Evolutionary conservation across 2,113 vertebrate genomes (phyloP).

Genomic region (Candoia aspera): DNA sequence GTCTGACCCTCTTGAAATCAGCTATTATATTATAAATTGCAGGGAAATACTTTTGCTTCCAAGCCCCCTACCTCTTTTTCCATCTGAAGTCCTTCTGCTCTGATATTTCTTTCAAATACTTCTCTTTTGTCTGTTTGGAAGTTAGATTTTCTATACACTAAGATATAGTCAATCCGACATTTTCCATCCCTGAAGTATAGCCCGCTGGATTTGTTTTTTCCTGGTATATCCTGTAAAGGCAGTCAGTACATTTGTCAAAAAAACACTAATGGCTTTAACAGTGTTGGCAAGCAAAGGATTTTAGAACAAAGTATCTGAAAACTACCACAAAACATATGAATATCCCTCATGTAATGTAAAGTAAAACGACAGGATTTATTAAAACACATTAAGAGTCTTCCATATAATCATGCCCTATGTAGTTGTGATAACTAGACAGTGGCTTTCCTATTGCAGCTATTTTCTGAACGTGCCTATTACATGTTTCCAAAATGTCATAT

Average conservation of each 20-base stretch:
- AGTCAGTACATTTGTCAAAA: conserved; percentile 38
- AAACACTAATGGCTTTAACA: not conserved
- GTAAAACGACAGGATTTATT: not conserved
- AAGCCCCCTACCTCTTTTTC: conserved; percentile 85
- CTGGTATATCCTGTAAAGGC: conserved; percentile 72
- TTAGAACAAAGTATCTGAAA: conserved; percentile 13
- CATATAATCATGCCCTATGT: not conserved
- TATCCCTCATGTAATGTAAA: not conserved
- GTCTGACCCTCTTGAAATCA: not conserved
- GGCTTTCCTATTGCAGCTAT: not conserved
- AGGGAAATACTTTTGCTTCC: not conserved
- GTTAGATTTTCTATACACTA: conserved; percentile 91
- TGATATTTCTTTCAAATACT: conserved; percentile 91
- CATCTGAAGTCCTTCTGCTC: conserved; percentile 91
- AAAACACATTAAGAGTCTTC: not conserved
- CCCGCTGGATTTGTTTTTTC: conserved; percentile 80
- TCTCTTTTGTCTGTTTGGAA: conserved; percentile 88
- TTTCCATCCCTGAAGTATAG: conserved; percentile 90
- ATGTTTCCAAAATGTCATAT: not conserved
- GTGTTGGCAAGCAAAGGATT: not conserved
- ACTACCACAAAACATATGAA: conserved; percentile 6
- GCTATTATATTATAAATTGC: not conserved
- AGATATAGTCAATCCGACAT: conserved; percentile 90
- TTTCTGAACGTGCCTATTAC: not conserved
- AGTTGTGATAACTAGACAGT: not conserved